These are phyloP conservation scores for Megaptera novaeangliae DNA, from an alignment of 2,113 vertebrate genomes.

Conservation along the genomic window DNA sequence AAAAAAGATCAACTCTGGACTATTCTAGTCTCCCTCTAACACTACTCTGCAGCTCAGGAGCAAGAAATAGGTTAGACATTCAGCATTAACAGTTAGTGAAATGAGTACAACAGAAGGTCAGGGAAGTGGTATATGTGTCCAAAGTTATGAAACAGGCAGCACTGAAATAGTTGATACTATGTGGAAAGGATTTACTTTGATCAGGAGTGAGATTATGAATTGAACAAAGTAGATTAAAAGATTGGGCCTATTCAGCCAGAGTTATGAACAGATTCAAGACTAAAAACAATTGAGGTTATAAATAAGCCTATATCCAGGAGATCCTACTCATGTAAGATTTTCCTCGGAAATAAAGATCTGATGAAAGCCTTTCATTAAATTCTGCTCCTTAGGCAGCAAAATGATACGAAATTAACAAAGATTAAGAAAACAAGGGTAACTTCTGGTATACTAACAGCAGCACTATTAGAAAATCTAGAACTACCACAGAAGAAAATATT, in stretches of 20 bases:
- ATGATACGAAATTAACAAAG: not conserved
- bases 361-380: conserved; percentile 7
- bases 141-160: not conserved
- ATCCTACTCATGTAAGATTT: not conserved
- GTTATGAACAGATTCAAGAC: not conserved
- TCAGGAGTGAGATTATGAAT: not conserved
- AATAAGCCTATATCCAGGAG: not conserved
- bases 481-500: not conserved
- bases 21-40: not conserved
- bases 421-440: not conserved
- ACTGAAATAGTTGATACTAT: not conserved
- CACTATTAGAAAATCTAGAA: conserved; percentile 8
- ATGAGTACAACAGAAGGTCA: not conserved
- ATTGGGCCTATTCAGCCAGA: not conserved
- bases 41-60: not conserved
- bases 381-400: conserved; percentile 13
- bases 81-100: not conserved
- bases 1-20: not conserved
- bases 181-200: not conserved
- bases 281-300: not conserved
- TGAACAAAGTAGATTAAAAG: not conserved
- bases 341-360: conserved; percentile 32
- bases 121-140: not conserved
- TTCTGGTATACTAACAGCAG: not conserved
- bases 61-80: not conserved